Evolutionary conservation across 2,113 vertebrate genomes (phyloP).

Genomic region (Tauraco erythrolophus): DNA sequence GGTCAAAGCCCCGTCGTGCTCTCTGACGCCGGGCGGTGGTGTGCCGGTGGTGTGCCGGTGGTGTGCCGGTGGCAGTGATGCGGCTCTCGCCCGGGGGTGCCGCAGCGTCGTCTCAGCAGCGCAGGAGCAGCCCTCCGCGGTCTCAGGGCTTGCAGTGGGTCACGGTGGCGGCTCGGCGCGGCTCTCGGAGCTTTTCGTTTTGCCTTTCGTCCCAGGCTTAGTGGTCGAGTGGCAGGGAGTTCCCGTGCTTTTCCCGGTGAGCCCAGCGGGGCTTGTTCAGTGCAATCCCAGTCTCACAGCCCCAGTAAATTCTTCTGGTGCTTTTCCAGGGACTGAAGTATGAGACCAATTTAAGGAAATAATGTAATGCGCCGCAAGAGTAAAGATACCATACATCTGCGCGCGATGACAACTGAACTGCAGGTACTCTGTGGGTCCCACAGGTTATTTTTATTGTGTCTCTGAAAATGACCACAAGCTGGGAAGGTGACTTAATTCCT

Average conservation of each 20-base stretch:
- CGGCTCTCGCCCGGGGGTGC: not conserved
- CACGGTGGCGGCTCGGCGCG: not conserved
- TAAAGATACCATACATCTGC: not conserved
- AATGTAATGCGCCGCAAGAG: not conserved
- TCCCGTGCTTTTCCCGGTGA: not conserved
- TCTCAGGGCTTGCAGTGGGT: not conserved
- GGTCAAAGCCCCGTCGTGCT: rapidly evolving
- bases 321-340: not conserved
- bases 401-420: not conserved
- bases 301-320: slow-evolving; percentile 11
- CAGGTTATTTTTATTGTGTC: slow-evolving; percentile 16
- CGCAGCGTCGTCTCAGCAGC: rapidly evolving
- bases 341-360: not conserved
- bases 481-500: not conserved
- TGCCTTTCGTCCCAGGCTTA: not conserved
- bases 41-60: too few species aligned
- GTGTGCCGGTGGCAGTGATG: too few species aligned
- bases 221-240: not conserved
- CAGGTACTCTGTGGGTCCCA: not conserved
- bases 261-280: not conserved
- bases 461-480: not conserved
- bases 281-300: not conserved
- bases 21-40: too few species aligned
- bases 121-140: not conserved
- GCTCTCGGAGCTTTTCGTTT: not conserved